Percentiles rank a stretch among this genome's conserved stretches.
phyloP scores from a whole-genome alignment of 1,140 invertebrate species.

The Lasaia peninsularis region DNA sequence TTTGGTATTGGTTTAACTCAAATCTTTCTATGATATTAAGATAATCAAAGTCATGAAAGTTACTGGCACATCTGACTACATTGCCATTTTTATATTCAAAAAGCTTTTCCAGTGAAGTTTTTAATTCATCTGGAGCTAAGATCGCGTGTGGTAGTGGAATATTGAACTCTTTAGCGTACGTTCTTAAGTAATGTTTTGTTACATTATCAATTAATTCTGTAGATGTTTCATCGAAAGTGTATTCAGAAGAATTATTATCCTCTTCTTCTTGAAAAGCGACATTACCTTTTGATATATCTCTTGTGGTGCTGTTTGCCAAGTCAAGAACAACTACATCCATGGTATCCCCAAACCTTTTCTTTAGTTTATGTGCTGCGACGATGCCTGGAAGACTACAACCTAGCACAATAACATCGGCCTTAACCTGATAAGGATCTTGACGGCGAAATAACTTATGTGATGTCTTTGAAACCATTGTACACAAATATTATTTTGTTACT shows the following conservation, averaged over 20 bases:
- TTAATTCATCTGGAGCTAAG: slow-evolving; percentile 31
- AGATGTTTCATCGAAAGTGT: slow-evolving; percentile 25
- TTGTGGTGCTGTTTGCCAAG: slow-evolving; percentile 25
- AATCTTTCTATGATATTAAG: slow-evolving; percentile 52
- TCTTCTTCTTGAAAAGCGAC: slow-evolving; percentile 46
- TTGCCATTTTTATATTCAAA: slow-evolving; percentile 54
- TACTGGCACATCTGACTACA: slow-evolving; percentile 35
- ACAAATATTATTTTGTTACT: background rate
- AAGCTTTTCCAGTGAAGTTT: slow-evolving; percentile 42
- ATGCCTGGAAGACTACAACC: slow-evolving; percentile 65
- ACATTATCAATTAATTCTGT: slow-evolving; percentile 37
- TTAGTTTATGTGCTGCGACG: slow-evolving; percentile 62
- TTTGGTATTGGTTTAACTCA: slow-evolving; percentile 63
- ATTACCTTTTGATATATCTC: slow-evolving; percentile 37
- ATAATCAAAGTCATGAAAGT: slow-evolving; percentile 57
- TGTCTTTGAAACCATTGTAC: background rate
- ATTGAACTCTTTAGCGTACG: slow-evolving; percentile 53
- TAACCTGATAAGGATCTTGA: slow-evolving; percentile 24
- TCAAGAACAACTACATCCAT: slow-evolving; percentile 64
- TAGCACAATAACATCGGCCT: slow-evolving; percentile 61
- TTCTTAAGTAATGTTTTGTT: slow-evolving; percentile 41
- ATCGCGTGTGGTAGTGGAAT: slow-evolving; percentile 48
- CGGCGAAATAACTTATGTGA: background rate
- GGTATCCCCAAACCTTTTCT: slow-evolving; percentile 56
- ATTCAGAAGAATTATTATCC: slow-evolving; percentile 25